Conservation (phyloP, 2,888 invertebrate species). For the Eristalis intricaria region DNA sequence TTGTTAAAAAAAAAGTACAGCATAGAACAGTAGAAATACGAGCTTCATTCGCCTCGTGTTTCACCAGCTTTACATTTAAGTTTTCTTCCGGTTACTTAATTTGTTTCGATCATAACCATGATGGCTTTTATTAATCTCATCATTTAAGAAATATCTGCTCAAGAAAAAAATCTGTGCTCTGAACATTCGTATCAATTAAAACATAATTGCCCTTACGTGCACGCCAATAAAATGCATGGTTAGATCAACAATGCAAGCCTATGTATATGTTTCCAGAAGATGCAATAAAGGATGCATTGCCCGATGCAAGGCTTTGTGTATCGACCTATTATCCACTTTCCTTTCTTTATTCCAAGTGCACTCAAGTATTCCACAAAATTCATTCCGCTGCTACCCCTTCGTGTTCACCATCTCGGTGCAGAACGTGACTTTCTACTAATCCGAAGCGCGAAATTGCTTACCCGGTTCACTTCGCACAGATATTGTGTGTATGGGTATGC, state of each 20-base stretch:
- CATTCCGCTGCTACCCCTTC: conserved; percentile 26
- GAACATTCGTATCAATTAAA: no score
- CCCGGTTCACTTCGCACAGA: conserved; percentile 39
- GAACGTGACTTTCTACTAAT: conserved; percentile 61
- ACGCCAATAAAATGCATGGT: neutral
- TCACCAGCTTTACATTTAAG: no score
- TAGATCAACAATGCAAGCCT: neutral
- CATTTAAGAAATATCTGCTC: no score
- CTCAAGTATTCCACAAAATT: conserved; percentile 32
- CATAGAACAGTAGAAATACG: no score
- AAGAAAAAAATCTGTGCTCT: no score
- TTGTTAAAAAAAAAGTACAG: no score
- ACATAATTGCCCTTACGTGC: no score
- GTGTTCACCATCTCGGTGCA: conserved; percentile 10
- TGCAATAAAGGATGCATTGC: conserved; percentile 14
- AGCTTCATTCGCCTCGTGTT: no score
- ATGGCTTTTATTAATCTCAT: no score
- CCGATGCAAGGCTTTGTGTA: conserved; percentile 2
- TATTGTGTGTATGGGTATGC: conserved; percentile 10
- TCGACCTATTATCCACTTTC: conserved; percentile 15
- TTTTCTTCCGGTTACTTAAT: no score
- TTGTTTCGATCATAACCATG: no score
- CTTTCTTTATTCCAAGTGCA: conserved; percentile 10
- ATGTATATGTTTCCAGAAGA: neutral
- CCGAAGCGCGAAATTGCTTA: conserved; percentile 61